Conservation (phyloP, 2,888 invertebrate species). For the Cephus pulcher region DNA sequence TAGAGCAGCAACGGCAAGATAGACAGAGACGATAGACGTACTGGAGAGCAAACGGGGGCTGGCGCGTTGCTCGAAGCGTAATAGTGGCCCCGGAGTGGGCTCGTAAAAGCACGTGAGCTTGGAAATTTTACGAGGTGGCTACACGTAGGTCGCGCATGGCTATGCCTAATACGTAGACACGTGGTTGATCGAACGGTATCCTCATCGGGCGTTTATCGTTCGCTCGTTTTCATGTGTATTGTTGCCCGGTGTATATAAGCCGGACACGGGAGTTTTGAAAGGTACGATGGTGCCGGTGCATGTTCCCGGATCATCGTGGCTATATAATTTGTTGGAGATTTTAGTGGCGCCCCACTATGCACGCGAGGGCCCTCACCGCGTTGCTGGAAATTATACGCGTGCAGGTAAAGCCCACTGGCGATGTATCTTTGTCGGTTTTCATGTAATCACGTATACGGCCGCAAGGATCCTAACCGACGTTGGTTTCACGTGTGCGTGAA, state of each 20-base stretch:
- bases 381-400: neutral
- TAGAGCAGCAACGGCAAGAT: neutral
- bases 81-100: neutral
- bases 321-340: slow-evolving; percentile 22
- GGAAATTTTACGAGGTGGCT: neutral
- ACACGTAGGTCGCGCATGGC: neutral
- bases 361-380: neutral
- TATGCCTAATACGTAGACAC: neutral
- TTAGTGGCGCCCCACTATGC: slow-evolving; percentile 13
- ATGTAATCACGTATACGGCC: neutral
- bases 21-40: neutral
- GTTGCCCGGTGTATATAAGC: neutral
- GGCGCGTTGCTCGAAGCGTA: neutral
- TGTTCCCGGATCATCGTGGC: slow-evolving; percentile 20
- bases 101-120: neutral
- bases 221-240: neutral
- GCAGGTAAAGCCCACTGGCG: neutral
- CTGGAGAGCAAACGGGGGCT: neutral
- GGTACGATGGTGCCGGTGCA: slow-evolving; percentile 8
- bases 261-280: slow-evolving; percentile 10
- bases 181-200: neutral
- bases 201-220: neutral
- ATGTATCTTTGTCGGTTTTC: neutral
- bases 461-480: neutral
- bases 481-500: neutral